Evolutionary conservation across 2,797 vertebrate genomes (phyloP).

Genomic region (Danio albolineatus): DNA sequence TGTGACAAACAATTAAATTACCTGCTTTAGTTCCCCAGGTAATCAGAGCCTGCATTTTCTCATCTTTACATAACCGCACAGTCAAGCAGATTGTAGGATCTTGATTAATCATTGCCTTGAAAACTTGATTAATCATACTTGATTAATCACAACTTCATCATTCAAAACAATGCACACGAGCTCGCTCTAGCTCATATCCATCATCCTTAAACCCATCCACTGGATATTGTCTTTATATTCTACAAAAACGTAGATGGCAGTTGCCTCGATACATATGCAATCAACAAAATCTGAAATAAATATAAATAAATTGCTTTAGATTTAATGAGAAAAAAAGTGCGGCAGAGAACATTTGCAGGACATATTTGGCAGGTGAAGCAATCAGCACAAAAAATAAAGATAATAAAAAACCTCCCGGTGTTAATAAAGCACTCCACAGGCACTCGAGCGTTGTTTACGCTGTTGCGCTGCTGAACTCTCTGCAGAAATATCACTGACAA

Average conservation of each 20-base stretch:
- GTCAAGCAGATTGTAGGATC: conserved; percentile 31
- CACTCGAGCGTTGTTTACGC: conserved; percentile 25
- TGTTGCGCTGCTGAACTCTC: not conserved
- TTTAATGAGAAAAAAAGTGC: conserved; percentile 5
- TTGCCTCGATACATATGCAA: not conserved
- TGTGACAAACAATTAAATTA: conserved; percentile 46
- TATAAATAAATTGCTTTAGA: not conserved
- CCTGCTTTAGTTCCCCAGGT: conserved; percentile 13
- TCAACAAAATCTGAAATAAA: not conserved
- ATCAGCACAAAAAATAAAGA: not conserved
- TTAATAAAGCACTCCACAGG: conserved; percentile 9
- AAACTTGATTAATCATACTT: conserved; percentile 10
- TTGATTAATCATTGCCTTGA: conserved; percentile 24
- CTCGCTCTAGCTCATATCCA: not conserved
- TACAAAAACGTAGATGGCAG: not conserved
- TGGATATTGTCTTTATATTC: conserved; percentile 23
- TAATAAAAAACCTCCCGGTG: not conserved
- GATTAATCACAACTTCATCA: conserved; percentile 15
- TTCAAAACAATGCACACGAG: not conserved
- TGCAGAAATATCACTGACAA: conserved; percentile 31
- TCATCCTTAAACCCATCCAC: not conserved
- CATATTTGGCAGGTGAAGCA: conserved; percentile 1
- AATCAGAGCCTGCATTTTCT: conserved; percentile 8
- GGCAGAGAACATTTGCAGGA: not conserved
- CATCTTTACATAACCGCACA: conserved; percentile 10